Conservation (phyloP, 2,888 invertebrate genomes). For the Drosophila eohydei region DNA sequence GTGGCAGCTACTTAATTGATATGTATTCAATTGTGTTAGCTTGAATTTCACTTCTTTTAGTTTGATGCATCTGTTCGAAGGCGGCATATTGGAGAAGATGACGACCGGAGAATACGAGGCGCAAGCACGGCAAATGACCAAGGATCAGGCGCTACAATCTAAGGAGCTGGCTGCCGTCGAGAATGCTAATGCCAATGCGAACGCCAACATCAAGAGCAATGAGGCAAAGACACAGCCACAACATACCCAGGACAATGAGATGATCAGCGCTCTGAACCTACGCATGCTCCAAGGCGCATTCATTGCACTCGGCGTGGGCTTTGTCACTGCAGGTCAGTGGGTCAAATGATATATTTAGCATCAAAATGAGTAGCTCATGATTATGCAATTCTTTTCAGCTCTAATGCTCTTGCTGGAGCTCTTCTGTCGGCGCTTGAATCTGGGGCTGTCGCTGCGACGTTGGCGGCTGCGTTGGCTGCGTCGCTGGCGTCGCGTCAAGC, state of each 20-base stretch:
- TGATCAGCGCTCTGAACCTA: slow-evolving; percentile 88
- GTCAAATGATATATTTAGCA: no score
- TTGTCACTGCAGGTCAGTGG: slow-evolving; percentile 86
- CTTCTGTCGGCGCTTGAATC: slow-evolving; percentile 61
- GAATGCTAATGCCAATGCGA: slow-evolving; percentile 61
- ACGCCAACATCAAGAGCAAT: slow-evolving; percentile 46
- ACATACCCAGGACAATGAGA: slow-evolving; percentile 56
- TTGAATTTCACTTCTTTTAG: slow-evolving; percentile 82
- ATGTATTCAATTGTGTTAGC: no score
- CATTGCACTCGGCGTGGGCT: slow-evolving; percentile 89
- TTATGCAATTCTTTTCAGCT: slow-evolving; percentile 36
- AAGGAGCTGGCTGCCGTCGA: slow-evolving; percentile 47
- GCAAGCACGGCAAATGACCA: slow-evolving; percentile 87
- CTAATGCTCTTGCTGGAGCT: slow-evolving; percentile 72
- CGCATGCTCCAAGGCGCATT: slow-evolving; percentile 91
- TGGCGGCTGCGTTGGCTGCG: slow-evolving; percentile 52
- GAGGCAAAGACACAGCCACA: slow-evolving; percentile 48
- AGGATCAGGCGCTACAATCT: slow-evolving; percentile 59
- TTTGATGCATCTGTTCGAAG: slow-evolving; percentile 90
- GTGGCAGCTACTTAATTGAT: slow-evolving; percentile 6
- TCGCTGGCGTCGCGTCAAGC: slow-evolving; percentile 54
- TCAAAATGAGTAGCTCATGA: neutral
- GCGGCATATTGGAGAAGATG: slow-evolving; percentile 91
- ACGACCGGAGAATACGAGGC: slow-evolving; percentile 91
- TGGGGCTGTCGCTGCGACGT: slow-evolving; percentile 48